These are phyloP conservation scores for Xestia sexstrigata DNA, from an alignment of 2,888 invertebrate species.

Conservation along the genomic window DNA sequence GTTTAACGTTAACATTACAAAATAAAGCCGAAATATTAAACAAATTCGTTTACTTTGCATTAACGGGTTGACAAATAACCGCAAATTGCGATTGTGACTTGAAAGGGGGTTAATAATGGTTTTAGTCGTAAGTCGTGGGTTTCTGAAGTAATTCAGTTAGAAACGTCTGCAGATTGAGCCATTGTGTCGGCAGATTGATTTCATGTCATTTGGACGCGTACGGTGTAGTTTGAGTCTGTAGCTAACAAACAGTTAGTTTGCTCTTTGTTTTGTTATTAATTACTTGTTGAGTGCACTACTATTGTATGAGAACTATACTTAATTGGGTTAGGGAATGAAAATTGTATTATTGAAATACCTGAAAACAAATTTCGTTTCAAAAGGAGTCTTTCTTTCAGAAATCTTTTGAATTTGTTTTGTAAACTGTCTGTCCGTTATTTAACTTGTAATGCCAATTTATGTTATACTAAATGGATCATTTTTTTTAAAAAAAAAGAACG, in stretches of 20 bases:
- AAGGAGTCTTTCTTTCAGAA: background rate
- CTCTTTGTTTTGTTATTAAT: conserved; percentile 66
- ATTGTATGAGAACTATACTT: conserved; percentile 32
- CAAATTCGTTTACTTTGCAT: conserved; percentile 71
- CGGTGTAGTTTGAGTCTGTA: conserved; percentile 43
- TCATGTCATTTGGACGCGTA: conserved; percentile 72
- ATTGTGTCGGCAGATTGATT: conserved; percentile 83
- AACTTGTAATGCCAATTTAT: background rate
- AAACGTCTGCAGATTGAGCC: conserved; percentile 86
- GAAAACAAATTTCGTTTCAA: background rate
- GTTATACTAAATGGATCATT: background rate
- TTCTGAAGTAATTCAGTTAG: conserved; percentile 83
- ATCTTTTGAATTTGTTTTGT: background rate
- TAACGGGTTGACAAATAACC: conserved; percentile 82
- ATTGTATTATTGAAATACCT: background rate
- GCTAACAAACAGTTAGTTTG: conserved; percentile 66
- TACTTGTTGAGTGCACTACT: conserved; percentile 61
- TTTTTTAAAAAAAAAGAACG: background rate
- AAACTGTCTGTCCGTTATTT: background rate
- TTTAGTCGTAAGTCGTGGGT: conserved; percentile 60
- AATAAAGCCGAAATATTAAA: conserved; percentile 81
- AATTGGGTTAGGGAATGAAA: conserved; percentile 20
- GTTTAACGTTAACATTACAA: conserved; percentile 75
- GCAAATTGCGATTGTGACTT: conserved; percentile 87
- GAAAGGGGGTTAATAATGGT: conserved; percentile 89